A percentile compares a stretch with the other conserved stretches of the same genome.
Conservation (phyloP, 30 jellyfish, hydroid and myxozoan species). For the Haliclystus octoradiatus region DNA sequence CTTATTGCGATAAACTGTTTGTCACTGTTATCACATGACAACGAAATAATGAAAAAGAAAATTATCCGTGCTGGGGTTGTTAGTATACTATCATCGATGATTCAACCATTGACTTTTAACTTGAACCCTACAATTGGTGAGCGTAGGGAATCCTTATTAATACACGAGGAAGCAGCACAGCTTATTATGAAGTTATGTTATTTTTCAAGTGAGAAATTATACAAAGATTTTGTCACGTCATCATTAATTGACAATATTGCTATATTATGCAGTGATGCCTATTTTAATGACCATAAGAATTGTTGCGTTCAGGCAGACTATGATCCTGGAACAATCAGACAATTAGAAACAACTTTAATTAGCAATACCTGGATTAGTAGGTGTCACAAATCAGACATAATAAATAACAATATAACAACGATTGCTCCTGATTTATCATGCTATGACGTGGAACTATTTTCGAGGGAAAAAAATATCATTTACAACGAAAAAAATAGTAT, state of each 20-base stretch:
- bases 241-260: neutral
- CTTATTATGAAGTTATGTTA: neutral
- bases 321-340: too few relatives aligned
- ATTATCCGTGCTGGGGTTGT: neutral
- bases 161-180: neutral
- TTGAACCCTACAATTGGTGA: neutral
- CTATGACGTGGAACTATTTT: neutral
- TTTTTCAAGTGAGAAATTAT: neutral
- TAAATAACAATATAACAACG: neutral
- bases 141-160: neutral
- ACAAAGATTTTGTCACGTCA: neutral
- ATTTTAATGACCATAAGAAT: too few relatives aligned
- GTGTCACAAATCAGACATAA: too few relatives aligned
- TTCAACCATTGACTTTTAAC: neutral
- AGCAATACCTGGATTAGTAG: neutral
- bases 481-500: neutral
- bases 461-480: neutral
- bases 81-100: neutral
- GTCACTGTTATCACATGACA: neutral
- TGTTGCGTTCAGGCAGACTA: too few relatives aligned
- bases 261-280: neutral
- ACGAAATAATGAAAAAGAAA: neutral
- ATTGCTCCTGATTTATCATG: neutral
- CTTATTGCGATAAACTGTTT: neutral
- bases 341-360: too few relatives aligned